Conservation (phyloP, 2,113 vertebrate species). For the Agelaius tricolor region DNA sequence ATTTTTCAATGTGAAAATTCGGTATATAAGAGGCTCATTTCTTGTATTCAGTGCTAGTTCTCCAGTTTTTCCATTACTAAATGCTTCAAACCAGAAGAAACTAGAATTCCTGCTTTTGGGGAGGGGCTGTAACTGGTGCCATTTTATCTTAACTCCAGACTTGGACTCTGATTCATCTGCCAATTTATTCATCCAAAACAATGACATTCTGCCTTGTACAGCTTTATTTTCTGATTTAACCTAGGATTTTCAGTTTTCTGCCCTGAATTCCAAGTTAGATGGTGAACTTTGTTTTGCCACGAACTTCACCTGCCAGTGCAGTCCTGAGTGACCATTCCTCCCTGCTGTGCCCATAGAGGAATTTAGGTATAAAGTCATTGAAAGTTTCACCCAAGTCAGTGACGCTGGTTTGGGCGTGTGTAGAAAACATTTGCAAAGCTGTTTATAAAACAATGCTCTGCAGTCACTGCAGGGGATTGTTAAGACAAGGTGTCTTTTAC, state of each 20-base stretch:
- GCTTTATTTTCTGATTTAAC: neutral
- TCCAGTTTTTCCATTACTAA: neutral
- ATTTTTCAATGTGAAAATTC: neutral
- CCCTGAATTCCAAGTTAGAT: neutral
- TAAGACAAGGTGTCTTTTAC: neutral
- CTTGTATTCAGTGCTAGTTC: neutral
- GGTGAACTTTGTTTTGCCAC: neutral
- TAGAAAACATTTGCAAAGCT: neutral
- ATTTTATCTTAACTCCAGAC: neutral
- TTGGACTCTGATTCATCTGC: neutral
- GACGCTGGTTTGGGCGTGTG: neutral
- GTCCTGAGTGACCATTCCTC: neutral
- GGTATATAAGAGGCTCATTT: neutral
- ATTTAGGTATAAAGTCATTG: neutral
- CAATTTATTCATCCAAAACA: neutral
- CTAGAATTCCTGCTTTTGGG: neutral
- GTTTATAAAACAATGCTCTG: neutral
- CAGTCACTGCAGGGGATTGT: neutral
- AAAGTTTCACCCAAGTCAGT: neutral
- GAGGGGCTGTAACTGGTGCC: neutral
- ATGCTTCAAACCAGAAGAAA: neutral
- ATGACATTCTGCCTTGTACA: neutral
- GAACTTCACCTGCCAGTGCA: neutral
- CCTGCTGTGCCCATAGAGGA: neutral
- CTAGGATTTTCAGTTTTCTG: neutral